Conservation (phyloP, 2,888 invertebrate species). For the Beris morrisii region DNA sequence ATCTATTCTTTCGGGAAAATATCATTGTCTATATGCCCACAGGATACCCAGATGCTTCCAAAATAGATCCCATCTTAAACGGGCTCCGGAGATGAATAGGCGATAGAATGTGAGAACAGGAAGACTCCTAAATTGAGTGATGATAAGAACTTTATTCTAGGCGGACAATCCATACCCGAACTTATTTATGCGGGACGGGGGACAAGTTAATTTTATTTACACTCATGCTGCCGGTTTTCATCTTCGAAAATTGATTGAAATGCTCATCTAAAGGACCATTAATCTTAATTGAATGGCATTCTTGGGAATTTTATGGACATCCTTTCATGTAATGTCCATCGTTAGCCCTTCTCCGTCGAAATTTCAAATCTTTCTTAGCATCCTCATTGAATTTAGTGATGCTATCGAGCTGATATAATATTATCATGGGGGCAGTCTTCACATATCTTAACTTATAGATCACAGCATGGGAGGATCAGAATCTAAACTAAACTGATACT, state of each 20-base stretch:
- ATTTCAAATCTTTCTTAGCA: background rate
- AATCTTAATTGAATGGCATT: conserved; percentile 42
- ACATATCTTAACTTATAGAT: too few relatives aligned
- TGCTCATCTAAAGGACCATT: conserved; percentile 42
- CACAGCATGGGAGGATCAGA: too few relatives aligned
- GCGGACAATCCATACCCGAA: background rate
- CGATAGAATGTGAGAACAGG: conserved; percentile 7
- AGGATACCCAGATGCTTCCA: conserved; percentile 26
- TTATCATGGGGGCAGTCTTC: too few relatives aligned
- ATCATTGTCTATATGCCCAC: conserved; percentile 16
- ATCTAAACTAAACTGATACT: too few relatives aligned
- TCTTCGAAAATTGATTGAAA: conserved; percentile 41
- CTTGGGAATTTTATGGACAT: conserved; percentile 30
- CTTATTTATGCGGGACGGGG: background rate
- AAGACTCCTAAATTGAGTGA: conserved; percentile 22
- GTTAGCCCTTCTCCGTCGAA: too few relatives aligned
- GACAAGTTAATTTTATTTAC: conserved; percentile 29
- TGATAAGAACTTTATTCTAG: conserved; percentile 27
- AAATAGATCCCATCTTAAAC: conserved; percentile 27
- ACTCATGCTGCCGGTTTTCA: conserved; percentile 4
- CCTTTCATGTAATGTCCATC: background rate
- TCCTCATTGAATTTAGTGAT: background rate
- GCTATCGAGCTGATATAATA: too few relatives aligned
- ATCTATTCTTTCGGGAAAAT: conserved; percentile 5
- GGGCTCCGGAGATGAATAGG: conserved; percentile 21